phyloP scores from a whole-genome alignment of 2,888 invertebrate genomes.

The Ptilodon capucinus region DNA sequence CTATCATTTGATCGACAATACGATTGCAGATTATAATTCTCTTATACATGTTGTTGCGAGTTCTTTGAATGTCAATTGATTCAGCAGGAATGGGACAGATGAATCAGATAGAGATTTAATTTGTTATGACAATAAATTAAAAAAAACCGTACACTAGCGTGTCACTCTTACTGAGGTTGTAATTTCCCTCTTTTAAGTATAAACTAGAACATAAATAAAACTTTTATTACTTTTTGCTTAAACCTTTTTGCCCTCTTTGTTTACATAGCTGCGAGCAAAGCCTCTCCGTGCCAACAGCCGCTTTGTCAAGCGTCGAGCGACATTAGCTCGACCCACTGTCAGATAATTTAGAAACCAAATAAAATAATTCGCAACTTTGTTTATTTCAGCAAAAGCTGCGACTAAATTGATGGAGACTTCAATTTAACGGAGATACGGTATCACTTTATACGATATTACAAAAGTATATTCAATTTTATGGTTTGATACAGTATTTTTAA shows the following conservation, averaged over 20 bases:
- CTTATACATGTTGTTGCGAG: slow-evolving; percentile 11
- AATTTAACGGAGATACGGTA: slow-evolving; percentile 6
- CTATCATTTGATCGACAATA: slow-evolving; percentile 19
- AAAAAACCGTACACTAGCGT: slow-evolving; percentile 18
- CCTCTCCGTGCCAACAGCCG: slow-evolving; percentile 78
- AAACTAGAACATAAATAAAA: slow-evolving; percentile 61
- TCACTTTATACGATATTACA: no score
- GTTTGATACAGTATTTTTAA: no score
- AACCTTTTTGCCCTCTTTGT: slow-evolving; percentile 69
- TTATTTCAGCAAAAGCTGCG: slow-evolving; percentile 39
- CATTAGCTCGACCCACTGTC: slow-evolving; percentile 74
- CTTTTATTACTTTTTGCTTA: slow-evolving; percentile 61
- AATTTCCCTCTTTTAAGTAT: slow-evolving; percentile 45
- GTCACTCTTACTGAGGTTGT: slow-evolving; percentile 34
- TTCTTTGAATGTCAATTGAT: slow-evolving; percentile 6
- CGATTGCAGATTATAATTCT: slow-evolving; percentile 24
- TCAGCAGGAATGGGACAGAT: background rate
- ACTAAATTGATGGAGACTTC: slow-evolving; percentile 24
- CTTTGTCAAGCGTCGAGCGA: slow-evolving; percentile 78
- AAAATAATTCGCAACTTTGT: slow-evolving; percentile 60
- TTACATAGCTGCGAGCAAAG: slow-evolving; percentile 72
- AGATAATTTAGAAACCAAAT: slow-evolving; percentile 74
- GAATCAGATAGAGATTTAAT: slow-evolving; percentile 1
- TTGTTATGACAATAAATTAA: slow-evolving; percentile 13
- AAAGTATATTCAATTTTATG: no score